Evolutionary conservation across 2,888 invertebrate genomes (phyloP), one percentile per base, ranked within the genome.

Genomic region (Luffia ferchaultella): DNA sequence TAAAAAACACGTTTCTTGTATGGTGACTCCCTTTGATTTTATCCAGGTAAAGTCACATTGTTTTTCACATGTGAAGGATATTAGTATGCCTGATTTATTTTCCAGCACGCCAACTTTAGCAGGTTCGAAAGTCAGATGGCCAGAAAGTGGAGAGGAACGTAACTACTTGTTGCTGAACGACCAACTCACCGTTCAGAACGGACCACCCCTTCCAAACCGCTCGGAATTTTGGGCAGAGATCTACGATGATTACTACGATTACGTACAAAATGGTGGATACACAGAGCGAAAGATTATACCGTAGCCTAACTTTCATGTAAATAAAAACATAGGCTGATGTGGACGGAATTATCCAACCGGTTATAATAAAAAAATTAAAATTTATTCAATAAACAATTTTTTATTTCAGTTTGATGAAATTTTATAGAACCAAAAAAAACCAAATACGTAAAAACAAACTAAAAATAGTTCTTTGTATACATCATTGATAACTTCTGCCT

Each of bases 211-310:
- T 46, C 30, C 45, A 19, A 41, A 50, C 16, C 52, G 57, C 44
- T 54, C 60, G 18, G 42, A 57, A 19, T 66, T 65, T 52, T 66
- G 65, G 65, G 47, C 58, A 15, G 52, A 60, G 9, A 55, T 62
- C 1, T 63, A 62, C 51, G 49, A 53, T 1, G 53, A 61, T 7
- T 63, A 62, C 45, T 41, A 56, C 40, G 16, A 56, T 41, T 61
- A 62, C 46, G 9, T 60, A 15, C 19, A 44, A 2, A 48, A 49
- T 18, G 60, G 60, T n/a, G 58, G 58, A 2, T 43, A 18, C 20
- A 42, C 56, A 5, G 55, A 55, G 42, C 16, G 41, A 45, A 49
- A 49, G 20, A 20, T 20, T 12, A 20, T 47, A 2, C 51, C 51
- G 12, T 51, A 44, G 43, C 9, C 18, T 20, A 42, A 18, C n/a